These are phyloP conservation scores for Marmota flaviventris DNA, from an alignment of 2,113 vertebrate genomes.

Conservation along the genomic window DNA sequence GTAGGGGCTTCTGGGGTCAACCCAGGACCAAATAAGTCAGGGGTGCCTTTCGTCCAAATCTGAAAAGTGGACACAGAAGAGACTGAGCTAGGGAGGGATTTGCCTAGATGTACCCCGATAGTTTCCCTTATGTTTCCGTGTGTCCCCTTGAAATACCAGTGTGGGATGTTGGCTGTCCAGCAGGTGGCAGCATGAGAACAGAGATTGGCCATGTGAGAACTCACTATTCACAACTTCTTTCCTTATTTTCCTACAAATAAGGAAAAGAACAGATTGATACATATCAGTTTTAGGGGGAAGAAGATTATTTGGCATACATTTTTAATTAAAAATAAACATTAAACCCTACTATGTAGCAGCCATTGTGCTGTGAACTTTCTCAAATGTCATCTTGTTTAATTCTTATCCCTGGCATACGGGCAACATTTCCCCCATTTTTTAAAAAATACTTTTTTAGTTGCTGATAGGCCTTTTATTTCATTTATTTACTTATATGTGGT, in stretches of 20 bases:
- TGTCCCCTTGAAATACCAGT: background rate
- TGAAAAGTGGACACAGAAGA: background rate
- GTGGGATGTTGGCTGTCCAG: background rate
- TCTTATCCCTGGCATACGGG: background rate
- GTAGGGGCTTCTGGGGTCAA: background rate
- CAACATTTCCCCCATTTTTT: too few species aligned
- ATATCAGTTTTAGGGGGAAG: constrained; percentile 13
- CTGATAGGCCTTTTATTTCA: too few species aligned
- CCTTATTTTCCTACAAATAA: background rate
- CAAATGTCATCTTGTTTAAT: background rate
- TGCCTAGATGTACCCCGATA: background rate
- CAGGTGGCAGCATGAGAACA: constrained; percentile 79
- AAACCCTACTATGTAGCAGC: background rate
- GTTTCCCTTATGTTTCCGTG: background rate
- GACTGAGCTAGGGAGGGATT: background rate
- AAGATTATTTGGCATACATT: background rate
- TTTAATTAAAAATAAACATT: constrained; percentile 16
- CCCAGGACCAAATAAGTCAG: background rate
- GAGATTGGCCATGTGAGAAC: background rate
- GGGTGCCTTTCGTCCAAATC: background rate
- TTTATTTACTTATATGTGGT: too few species aligned
- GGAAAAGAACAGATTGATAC: constrained; percentile 4
- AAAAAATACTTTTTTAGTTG: too few species aligned
- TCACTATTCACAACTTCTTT: background rate
- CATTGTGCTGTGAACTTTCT: background rate